These are phyloP conservation scores for Aplysia californica DNA, from an alignment of 1,140 invertebrate genomes.

Conservation along the genomic window DNA sequence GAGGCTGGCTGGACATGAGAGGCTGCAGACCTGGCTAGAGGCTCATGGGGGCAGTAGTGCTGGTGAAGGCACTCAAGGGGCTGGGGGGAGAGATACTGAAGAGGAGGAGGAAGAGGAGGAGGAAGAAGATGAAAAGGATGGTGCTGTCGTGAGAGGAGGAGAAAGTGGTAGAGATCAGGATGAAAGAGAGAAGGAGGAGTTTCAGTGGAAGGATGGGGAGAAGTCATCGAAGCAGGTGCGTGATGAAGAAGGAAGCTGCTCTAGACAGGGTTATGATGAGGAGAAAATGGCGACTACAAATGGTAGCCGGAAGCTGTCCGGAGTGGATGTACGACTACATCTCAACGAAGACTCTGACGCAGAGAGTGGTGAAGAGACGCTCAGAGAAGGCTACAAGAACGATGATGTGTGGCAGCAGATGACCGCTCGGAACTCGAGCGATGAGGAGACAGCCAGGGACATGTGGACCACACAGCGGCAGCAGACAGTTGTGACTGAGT, in stretches of 20 bases:
- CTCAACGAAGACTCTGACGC: neutral
- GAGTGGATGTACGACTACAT: neutral
- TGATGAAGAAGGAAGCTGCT: no score
- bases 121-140: neutral
- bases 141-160: neutral
- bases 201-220: no score
- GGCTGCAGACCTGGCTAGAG: slow-evolving; percentile 11
- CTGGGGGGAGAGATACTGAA: neutral
- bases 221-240: no score
- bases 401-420: neutral
- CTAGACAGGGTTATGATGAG: no score
- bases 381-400: no score
- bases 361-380: neutral
- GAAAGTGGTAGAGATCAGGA: neutral
- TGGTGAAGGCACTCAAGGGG: neutral
- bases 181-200: no score
- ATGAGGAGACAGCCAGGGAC: slow-evolving; percentile 1
- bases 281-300: no score
- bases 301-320: no score
- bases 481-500: neutral
- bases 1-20: neutral
- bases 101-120: neutral
- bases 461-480: neutral
- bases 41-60: neutral
- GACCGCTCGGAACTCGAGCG: neutral